Base-by-base conservation (phyloP, 2,888 invertebrate genomes). In the Dryococelus australis region DNA sequence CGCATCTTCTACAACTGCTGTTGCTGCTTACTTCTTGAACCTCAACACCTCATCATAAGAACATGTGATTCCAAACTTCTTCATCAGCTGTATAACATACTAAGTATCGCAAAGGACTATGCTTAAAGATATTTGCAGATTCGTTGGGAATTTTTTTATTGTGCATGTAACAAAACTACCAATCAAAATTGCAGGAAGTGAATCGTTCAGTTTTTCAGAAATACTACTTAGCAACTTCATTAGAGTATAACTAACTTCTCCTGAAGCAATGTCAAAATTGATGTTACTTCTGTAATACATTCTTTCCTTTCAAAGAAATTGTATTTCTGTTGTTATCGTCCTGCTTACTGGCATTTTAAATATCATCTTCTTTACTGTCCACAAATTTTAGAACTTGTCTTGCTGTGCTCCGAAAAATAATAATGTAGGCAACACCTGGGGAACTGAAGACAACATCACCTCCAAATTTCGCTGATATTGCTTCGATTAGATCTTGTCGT, bases 11-110 rank as follows among this genome's bases (percentile, higher is more conserved):
- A 81, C 13, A 81, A 81, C 81, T 81, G 81, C 81, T 35, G 35
- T 81, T 26, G 81, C 81, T 81, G 81, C 81, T 35, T 9, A 81
- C n/a, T n/a, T 81, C 13, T 81, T 81, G 81, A 81, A 81, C 81
- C 81, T 81, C 81, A 81, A 81, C 81, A 81, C 81, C n/a, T 80
- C 27, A 81, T 81, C 28, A 35, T 81, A 81, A 26, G 81, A 81
- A 81, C 13, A 81, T 81, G 81, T 35, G 81, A 81, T 35, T 81
- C 81, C 81, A 81, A 81, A 81, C 81, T 81, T 81, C 13, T 81
- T 8, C 13, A 81, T 81, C 35, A 81, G 81, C 81, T 81, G 81
- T 81, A 81, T 81, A 81, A 81, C 13, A 81, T 8, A 35, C 81
- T 81, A 13, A 8, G 81, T 35, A 20, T 81, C 81, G 20, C 81